phyloP scores from a whole-genome alignment of 2,888 invertebrate genomes.

The Archips crataeganus region DNA sequence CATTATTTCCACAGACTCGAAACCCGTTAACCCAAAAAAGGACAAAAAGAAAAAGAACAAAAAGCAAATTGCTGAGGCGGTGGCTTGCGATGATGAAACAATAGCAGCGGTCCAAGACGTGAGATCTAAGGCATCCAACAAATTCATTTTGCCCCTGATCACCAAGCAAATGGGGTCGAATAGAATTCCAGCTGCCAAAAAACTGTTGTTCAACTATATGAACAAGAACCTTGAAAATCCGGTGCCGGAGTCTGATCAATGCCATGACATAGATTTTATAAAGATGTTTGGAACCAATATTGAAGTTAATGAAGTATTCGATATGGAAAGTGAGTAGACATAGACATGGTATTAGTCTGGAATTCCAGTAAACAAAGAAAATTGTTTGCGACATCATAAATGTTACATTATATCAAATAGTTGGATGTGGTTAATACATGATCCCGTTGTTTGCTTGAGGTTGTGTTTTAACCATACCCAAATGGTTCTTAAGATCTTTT shows the following conservation, averaged over 20 bases:
- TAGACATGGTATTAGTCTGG: neutral
- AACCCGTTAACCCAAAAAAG: conserved; percentile 45
- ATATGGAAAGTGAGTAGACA: conserved; percentile 69
- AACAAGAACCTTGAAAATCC: conserved; percentile 36
- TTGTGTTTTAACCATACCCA: no score
- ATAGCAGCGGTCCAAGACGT: conserved; percentile 49
- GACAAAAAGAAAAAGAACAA: conserved; percentile 49
- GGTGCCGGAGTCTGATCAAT: conserved; percentile 33
- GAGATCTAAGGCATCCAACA: conserved; percentile 52
- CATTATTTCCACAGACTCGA: conserved; percentile 49
- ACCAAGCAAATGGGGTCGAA: conserved; percentile 51
- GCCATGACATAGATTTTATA: conserved; percentile 55
- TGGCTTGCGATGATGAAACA: conserved; percentile 2
- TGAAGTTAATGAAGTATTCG: conserved; percentile 72
- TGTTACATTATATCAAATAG: no score
- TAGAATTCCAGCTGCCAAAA: conserved; percentile 48
- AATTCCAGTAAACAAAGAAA: no score
- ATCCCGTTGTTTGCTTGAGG: no score
- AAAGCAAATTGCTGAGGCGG: conserved; percentile 25
- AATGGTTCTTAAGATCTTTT: no score
- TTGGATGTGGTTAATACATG: no score
- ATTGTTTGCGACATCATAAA: no score
- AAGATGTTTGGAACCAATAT: conserved; percentile 72
- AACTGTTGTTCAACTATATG: conserved; percentile 56
- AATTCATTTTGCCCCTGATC: conserved; percentile 62